Conservation (phyloP, 2,113 vertebrate genomes). For the Antechinus stuartii region DNA sequence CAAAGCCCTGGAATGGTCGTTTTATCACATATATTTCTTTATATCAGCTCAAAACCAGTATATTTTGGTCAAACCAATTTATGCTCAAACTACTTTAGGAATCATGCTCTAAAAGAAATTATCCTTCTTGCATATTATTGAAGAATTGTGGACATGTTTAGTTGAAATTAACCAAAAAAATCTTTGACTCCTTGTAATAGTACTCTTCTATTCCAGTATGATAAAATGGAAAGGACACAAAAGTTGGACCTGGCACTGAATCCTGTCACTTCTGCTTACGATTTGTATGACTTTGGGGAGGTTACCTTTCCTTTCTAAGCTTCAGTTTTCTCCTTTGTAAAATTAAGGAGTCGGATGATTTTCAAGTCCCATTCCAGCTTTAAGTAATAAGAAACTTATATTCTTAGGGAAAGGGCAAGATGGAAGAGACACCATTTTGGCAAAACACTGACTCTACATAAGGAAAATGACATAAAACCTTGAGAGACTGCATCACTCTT, state of each 20-base stretch:
- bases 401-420: neutral
- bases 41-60: no score
- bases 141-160: neutral
- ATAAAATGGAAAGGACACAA: neutral
- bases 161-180: no score
- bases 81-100: no score
- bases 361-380: neutral
- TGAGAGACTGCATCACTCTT: neutral
- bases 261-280: neutral
- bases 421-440: neutral
- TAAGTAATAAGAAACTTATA: neutral
- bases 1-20: no score
- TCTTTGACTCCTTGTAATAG: neutral
- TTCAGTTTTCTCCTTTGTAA: neutral
- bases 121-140: neutral
- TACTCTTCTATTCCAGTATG: neutral
- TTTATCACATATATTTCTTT: no score
- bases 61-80: no score
- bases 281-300: neutral
- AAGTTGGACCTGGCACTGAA: neutral
- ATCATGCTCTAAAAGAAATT: neutral
- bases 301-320: neutral
- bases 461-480: neutral
- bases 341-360: neutral
- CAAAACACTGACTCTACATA: neutral